These are phyloP conservation scores for Ectemnius cavifrons DNA, from an alignment of 2,888 invertebrate species.

Conservation along the genomic window DNA sequence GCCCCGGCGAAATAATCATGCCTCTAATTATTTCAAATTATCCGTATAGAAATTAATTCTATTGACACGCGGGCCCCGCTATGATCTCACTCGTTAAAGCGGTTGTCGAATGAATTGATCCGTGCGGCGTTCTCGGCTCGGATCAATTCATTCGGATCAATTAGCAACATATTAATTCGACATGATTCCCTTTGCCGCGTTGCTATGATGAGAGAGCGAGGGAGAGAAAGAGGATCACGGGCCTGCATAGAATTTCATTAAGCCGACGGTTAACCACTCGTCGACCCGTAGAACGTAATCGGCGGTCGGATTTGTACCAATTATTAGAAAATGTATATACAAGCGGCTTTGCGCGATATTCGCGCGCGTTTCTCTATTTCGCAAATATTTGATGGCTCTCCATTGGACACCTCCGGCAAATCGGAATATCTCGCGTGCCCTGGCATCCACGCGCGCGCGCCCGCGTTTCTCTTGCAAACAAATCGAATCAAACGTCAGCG, in stretches of 20 bases:
- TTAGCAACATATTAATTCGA: slow-evolving; percentile 62
- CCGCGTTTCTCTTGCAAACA: slow-evolving; percentile 33
- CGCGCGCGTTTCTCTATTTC: slow-evolving; percentile 41
- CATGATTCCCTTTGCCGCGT: slow-evolving; percentile 43
- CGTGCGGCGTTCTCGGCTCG: slow-evolving; percentile 15
- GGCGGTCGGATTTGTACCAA: slow-evolving; percentile 64
- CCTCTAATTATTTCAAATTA: slow-evolving; percentile 57
- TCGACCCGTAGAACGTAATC: slow-evolving; percentile 64
- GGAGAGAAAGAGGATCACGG: slow-evolving; percentile 48
- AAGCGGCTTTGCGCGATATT: slow-evolving; percentile 53
- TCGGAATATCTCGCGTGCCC: slow-evolving; percentile 32
- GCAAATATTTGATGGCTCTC: slow-evolving; percentile 60
- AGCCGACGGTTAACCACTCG: slow-evolving; percentile 65
- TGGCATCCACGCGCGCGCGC: neutral
- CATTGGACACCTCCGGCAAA: slow-evolving; percentile 56
- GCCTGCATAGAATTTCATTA: slow-evolving; percentile 65
- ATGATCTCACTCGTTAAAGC: slow-evolving; percentile 55
- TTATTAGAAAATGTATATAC: slow-evolving; percentile 64
- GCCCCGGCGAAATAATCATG: slow-evolving; percentile 32
- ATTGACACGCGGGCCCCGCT: slow-evolving; percentile 54
- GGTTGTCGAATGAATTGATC: slow-evolving; percentile 50
- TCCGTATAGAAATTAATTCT: slow-evolving; percentile 59
- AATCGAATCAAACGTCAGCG: slow-evolving; percentile 26
- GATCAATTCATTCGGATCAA: slow-evolving; percentile 54
- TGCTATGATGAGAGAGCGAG: slow-evolving; percentile 21